phyloP scores from a whole-genome alignment of 1,140 invertebrate genomes.

The Panagrolaimus sp. region DNA sequence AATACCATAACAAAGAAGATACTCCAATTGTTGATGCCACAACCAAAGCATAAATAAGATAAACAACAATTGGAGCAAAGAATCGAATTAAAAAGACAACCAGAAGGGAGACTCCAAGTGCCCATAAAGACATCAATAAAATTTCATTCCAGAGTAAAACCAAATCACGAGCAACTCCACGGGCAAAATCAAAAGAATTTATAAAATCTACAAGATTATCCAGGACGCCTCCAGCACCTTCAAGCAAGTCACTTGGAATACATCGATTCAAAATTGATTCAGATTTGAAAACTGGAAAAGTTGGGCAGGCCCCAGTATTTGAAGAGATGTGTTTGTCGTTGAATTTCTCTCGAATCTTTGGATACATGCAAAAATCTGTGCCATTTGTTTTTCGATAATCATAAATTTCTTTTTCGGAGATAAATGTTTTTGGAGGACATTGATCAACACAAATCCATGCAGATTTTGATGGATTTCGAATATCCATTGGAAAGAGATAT shows the following conservation, averaged over 20 bases:
- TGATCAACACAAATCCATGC: conserved; percentile 7
- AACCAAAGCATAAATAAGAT: conserved; percentile 76
- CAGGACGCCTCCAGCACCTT: conserved; percentile 66
- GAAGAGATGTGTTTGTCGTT: neutral
- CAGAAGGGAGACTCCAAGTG: conserved; percentile 53
- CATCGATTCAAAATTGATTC: conserved; percentile 73
- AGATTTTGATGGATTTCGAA: neutral
- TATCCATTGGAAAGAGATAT: conserved; percentile 17
- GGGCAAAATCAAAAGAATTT: conserved; percentile 78
- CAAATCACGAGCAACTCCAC: conserved; percentile 79
- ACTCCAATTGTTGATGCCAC: conserved; percentile 70
- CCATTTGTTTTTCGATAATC: neutral
- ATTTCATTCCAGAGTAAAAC: conserved; percentile 76
- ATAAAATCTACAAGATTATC: conserved; percentile 73
- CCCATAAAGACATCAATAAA: conserved; percentile 69
- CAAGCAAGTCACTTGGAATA: conserved; percentile 70
- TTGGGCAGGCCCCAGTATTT: conserved; percentile 66
- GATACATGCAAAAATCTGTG: neutral
- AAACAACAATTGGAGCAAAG: conserved; percentile 75
- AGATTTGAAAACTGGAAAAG: conserved; percentile 64
- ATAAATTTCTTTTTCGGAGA: neutral
- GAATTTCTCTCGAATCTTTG: neutral
- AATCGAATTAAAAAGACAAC: conserved; percentile 78
- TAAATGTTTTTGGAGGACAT: conserved; percentile 20
- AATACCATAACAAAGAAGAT: conserved; percentile 77